Percentiles rank a stretch among this genome's conserved stretches.
These are phyloP conservation scores for Rotaria magnacalcarata DNA, from an alignment of 2,888 invertebrate species.

Conservation along the genomic window DNA sequence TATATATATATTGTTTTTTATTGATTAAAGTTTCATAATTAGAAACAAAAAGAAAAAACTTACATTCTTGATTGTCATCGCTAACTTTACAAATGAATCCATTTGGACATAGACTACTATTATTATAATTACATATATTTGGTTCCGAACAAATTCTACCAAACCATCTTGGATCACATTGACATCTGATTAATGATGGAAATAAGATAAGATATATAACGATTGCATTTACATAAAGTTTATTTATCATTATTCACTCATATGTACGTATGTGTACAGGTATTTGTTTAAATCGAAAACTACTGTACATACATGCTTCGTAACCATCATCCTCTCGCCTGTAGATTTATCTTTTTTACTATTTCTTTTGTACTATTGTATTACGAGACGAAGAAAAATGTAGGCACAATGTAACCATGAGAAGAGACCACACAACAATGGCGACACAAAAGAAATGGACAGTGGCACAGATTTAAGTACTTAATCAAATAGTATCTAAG, in stretches of 20 bases:
- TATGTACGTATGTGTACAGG: too few species aligned
- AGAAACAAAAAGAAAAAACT: neutral
- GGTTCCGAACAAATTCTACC: neutral
- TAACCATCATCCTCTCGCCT: neutral
- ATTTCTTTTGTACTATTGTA: neutral
- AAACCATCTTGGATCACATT: neutral
- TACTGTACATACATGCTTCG: neutral
- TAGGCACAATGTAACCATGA: too few species aligned
- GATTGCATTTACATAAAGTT: neutral
- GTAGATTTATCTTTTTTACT: neutral
- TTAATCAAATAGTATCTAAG: neutral
- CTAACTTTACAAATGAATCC: slow-evolving; percentile 24
- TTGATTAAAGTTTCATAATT: too few species aligned
- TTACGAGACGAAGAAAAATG: neutral
- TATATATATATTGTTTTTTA: too few species aligned
- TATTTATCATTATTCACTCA: neutral
- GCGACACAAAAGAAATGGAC: neutral
- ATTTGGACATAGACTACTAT: neutral
- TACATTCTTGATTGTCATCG: slow-evolving; percentile 31
- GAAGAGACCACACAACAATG: too few species aligned
- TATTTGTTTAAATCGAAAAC: too few species aligned
- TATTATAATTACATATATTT: neutral
- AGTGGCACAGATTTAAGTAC: neutral
- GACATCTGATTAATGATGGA: slow-evolving; percentile 8
- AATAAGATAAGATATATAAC: neutral